Conservation (phyloP, 2,797 vertebrate genomes). For the Dipus sagitta region DNA sequence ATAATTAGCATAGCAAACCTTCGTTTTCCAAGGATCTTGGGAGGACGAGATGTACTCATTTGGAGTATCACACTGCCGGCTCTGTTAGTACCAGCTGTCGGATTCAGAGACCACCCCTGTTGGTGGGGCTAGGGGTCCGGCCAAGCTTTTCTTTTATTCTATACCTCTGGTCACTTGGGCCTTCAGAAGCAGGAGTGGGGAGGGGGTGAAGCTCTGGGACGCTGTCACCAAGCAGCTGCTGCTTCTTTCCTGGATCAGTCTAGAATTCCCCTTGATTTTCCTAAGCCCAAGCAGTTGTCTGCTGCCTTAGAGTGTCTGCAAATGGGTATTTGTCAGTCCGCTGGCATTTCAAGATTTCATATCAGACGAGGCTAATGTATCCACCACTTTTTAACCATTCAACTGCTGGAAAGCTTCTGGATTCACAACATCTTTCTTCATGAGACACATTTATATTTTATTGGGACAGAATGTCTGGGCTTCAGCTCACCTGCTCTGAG, state of each 20-base stretch:
- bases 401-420: conserved; percentile 45
- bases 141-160: conserved; percentile 67
- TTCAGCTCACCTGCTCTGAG: neutral
- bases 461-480: neutral
- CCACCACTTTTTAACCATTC: conserved; percentile 33
- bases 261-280: conserved; percentile 66
- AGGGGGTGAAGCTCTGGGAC: neutral
- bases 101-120: conserved; percentile 74
- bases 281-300: conserved; percentile 77
- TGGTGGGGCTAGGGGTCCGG: conserved; percentile 42
- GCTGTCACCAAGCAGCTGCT: conserved; percentile 74
- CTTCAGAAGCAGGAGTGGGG: conserved; percentile 57
- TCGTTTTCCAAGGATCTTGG: conserved; percentile 65
- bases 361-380: conserved; percentile 41
- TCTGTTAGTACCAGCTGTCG: conserved; percentile 75
- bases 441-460: conserved; percentile 26
- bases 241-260: conserved; percentile 73
- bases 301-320: conserved; percentile 38
- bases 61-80: conserved; percentile 41
- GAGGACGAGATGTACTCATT: conserved; percentile 74
- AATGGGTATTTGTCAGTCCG: conserved; percentile 40
- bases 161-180: conserved; percentile 62
- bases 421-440: neutral
- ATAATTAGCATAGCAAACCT: conserved; percentile 77
- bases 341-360: conserved; percentile 66